A percentile compares a stretch with the other conserved stretches of the same genome.
phyloP scores from a whole-genome alignment of 2,888 invertebrate genomes.

The Hylaea fasciaria region DNA sequence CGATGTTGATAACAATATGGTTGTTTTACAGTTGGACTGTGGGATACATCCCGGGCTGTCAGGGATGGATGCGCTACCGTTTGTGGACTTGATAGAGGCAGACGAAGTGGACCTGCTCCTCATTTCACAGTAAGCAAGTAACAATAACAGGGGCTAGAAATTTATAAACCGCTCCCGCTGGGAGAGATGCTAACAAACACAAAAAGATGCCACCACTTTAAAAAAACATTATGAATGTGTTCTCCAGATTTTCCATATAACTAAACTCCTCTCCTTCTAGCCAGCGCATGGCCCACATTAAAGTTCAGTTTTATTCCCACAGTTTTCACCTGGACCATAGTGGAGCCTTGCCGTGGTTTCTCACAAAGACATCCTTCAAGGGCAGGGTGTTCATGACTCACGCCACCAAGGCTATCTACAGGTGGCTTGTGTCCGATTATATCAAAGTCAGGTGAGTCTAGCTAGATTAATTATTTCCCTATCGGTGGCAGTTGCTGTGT shows the following conservation, averaged over 20 bases:
- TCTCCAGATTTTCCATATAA: too few species aligned
- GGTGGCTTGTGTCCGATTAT: constrained; percentile 99
- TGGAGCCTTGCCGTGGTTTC: constrained; percentile 98
- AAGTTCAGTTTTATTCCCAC: constrained; percentile 47
- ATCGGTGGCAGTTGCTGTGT: too few species aligned
- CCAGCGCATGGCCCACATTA: too few species aligned
- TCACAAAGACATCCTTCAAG: constrained; percentile 98
- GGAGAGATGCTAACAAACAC: too few species aligned
- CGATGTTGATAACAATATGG: neutral
- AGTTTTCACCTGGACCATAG: constrained; percentile 99
- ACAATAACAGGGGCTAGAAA: neutral
- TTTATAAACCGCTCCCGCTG: too few species aligned
- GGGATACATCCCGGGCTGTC: constrained; percentile 99
- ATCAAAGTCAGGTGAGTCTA: constrained; percentile 94
- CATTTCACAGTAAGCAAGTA: constrained; percentile 92
- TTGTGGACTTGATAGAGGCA: constrained; percentile 98
- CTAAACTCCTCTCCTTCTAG: too few species aligned
- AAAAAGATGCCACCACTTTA: too few species aligned
- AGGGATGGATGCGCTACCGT: constrained; percentile 99
- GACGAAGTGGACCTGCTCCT: constrained; percentile 98
- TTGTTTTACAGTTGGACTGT: constrained; percentile 90
- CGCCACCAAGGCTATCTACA: constrained; percentile 99
- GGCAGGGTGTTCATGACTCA: constrained; percentile 99
- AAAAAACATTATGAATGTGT: too few species aligned
- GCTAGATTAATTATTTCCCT: too few species aligned